phyloP scores from a whole-genome alignment of 2,113 vertebrate species.

The Misgurnus mizolepis region DNA sequence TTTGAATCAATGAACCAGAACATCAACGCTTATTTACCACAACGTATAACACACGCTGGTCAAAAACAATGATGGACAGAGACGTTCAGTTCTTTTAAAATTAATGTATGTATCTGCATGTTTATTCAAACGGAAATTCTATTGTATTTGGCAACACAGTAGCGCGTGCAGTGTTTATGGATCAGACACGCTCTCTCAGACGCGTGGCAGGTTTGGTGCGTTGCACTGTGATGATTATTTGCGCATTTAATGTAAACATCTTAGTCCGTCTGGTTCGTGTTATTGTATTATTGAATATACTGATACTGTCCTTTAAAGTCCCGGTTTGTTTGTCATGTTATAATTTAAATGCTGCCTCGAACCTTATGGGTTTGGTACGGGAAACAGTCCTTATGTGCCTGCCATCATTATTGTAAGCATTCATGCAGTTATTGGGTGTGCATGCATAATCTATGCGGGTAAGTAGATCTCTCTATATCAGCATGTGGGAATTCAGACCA shows the following conservation, averaged over 20 bases:
- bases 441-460: constrained; percentile 5
- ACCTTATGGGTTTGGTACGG: not conserved
- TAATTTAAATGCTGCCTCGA: not conserved
- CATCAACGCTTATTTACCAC: not conserved
- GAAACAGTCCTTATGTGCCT: not conserved
- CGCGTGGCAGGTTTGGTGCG: constrained; percentile 14
- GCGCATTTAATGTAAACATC: not conserved
- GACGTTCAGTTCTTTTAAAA: not conserved
- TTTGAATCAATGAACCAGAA: not conserved
- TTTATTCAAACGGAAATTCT: not conserved
- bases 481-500: constrained; percentile 1
- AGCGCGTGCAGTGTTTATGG: not conserved
- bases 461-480: not conserved
- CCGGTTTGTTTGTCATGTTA: not conserved
- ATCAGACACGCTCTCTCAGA: not conserved
- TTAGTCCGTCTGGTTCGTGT: not conserved
- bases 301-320: not conserved
- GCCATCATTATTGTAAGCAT: not conserved
- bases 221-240: not conserved
- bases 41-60: not conserved
- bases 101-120: not conserved
- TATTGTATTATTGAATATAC: not conserved
- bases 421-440: not conserved
- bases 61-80: not conserved
- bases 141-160: constrained; percentile 11